Evolutionary conservation across 2,888 invertebrate genomes (phyloP).

Genomic region (Andrena dorsata): DNA sequence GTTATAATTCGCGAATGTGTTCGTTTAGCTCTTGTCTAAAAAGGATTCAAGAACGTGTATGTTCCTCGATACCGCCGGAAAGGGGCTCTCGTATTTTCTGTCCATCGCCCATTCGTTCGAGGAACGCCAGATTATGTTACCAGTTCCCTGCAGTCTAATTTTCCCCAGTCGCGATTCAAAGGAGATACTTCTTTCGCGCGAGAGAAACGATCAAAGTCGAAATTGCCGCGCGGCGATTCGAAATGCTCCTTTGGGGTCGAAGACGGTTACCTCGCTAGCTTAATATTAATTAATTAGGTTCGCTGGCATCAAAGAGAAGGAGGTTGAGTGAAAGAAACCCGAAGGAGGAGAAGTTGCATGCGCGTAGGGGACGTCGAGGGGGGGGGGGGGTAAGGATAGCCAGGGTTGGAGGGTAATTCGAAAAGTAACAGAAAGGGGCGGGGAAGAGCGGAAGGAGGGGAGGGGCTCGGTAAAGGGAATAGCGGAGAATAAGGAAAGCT

Average conservation of each 20-base stretch:
- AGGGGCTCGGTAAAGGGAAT: slow-evolving; percentile 39
- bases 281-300: slow-evolving; percentile 40
- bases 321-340: neutral
- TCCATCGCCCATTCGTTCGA: too few species aligned
- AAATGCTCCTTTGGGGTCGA: neutral
- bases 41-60: too few species aligned
- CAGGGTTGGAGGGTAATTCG: slow-evolving; percentile 24
- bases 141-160: neutral
- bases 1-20: too few species aligned
- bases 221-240: neutral
- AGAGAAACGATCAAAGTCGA: slow-evolving; percentile 26
- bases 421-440: slow-evolving; percentile 5
- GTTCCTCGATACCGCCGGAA: too few species aligned
- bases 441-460: neutral
- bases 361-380: neutral
- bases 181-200: neutral
- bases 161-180: neutral
- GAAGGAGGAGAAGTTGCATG: slow-evolving; percentile 11
- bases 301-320: neutral
- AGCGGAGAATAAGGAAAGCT: slow-evolving; percentile 32
- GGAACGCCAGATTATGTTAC: too few species aligned
- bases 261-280: neutral
- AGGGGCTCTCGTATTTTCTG: too few species aligned
- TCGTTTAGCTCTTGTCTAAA: too few species aligned
- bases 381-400: neutral